Evolutionary conservation across 2,888 invertebrate genomes (phyloP).

Genomic region (Eupeodes latifasciatus): DNA sequence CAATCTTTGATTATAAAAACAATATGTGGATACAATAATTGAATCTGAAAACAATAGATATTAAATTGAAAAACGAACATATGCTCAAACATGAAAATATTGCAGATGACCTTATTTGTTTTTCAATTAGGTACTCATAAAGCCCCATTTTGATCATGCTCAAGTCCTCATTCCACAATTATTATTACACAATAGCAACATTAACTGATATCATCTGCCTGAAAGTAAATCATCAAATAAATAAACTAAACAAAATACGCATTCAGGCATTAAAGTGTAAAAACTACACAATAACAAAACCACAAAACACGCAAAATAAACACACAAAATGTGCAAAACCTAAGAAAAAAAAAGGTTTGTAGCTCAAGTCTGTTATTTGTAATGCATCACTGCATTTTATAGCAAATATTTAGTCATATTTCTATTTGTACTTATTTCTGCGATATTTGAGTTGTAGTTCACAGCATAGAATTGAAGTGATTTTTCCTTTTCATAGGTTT

Average conservation of each 20-base stretch:
- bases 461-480: background rate
- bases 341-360: slow-evolving; percentile 39
- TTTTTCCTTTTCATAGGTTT: background rate
- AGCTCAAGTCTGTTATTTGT: slow-evolving; percentile 58
- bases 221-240: background rate
- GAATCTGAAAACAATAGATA: too few species aligned
- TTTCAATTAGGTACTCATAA: background rate
- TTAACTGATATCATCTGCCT: slow-evolving; percentile 35
- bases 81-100: background rate
- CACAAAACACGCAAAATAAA: background rate
- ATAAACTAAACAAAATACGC: slow-evolving; percentile 3
- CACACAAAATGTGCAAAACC: background rate
- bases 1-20: too few species aligned
- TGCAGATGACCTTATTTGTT: background rate
- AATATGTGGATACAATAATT: too few species aligned
- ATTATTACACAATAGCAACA: slow-evolving; percentile 13
- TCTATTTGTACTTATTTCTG: background rate
- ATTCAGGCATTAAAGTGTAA: slow-evolving; percentile 40
- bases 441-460: slow-evolving; percentile 2
- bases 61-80: too few species aligned
- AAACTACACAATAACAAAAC: background rate
- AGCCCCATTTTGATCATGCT: background rate
- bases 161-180: background rate
- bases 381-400: background rate
- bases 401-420: slow-evolving; percentile 7